These are phyloP conservation scores for Chaetogeoica ovagalla DNA, from an alignment of 2,888 invertebrate species.

Conservation along the genomic window DNA sequence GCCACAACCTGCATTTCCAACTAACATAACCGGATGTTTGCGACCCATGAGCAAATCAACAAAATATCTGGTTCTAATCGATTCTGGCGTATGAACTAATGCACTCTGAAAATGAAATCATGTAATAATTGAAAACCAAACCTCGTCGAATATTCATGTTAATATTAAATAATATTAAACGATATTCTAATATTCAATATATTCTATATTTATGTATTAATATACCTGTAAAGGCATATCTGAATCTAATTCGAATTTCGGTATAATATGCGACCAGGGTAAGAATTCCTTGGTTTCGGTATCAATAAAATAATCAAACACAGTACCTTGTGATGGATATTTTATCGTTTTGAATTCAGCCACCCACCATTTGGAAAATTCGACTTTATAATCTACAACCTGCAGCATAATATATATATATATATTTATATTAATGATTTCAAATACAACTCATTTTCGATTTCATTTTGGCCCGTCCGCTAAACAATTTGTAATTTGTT, in stretches of 20 bases:
- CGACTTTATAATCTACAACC: slow-evolving; percentile 67
- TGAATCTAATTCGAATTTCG: slow-evolving; percentile 87
- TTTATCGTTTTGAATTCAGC: slow-evolving; percentile 94
- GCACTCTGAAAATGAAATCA: slow-evolving; percentile 68
- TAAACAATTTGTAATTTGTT: too few relatives aligned
- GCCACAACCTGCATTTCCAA: slow-evolving; percentile 90
- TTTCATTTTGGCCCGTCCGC: too few relatives aligned
- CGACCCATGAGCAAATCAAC: slow-evolving; percentile 85
- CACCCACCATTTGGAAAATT: slow-evolving; percentile 97
- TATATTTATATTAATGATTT: not conserved
- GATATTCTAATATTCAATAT: too few relatives aligned
- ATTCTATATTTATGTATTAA: too few relatives aligned
- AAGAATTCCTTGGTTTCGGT: slow-evolving; percentile 85
- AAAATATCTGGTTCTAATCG: slow-evolving; percentile 85
- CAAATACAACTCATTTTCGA: not conserved
- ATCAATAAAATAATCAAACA: slow-evolving; percentile 94
- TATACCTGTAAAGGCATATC: slow-evolving; percentile 84
- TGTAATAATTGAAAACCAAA: not conserved
- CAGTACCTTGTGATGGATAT: slow-evolving; percentile 87
- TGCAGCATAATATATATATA: slow-evolving; percentile 56
- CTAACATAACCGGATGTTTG: slow-evolving; percentile 90
- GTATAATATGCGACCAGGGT: slow-evolving; percentile 86
- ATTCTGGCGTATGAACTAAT: slow-evolving; percentile 90
- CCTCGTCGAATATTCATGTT: too few relatives aligned
- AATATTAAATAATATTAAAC: too few relatives aligned